Evolutionary conservation across 2,797 vertebrate genomes (phyloP).

Genomic region (Phalloptychus januarius): DNA sequence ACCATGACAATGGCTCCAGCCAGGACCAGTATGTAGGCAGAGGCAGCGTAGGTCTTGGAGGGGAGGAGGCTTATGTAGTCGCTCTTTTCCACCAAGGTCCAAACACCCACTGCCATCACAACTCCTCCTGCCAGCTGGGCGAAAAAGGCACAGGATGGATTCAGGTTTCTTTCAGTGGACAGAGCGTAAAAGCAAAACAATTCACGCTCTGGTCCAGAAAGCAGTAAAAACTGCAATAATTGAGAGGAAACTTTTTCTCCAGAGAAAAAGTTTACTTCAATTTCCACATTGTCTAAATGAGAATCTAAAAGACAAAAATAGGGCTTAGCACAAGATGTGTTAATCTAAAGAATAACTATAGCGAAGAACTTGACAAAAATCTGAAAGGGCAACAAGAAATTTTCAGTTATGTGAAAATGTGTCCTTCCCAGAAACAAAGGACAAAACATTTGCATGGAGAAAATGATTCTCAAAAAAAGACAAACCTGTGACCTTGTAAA

Average conservation of each 20-base stretch:
- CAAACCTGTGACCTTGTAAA: background rate
- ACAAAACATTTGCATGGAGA: background rate
- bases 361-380: background rate
- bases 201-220: background rate
- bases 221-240: background rate
- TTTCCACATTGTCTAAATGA: slow-evolving; percentile 4
- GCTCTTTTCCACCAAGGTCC: slow-evolving; percentile 93
- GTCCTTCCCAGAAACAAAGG: background rate
- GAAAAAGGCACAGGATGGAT: slow-evolving; percentile 25
- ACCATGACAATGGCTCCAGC: slow-evolving; percentile 84
- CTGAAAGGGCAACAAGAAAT: background rate
- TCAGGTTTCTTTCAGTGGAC: background rate
- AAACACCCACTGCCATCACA: slow-evolving; percentile 93
- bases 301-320: slow-evolving; percentile 18
- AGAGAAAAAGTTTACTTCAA: slow-evolving; percentile 20
- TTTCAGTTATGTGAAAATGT: background rate
- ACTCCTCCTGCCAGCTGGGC: slow-evolving; percentile 90
- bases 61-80: slow-evolving; percentile 97
- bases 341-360: background rate
- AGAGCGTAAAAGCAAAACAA: background rate
- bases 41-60: slow-evolving; percentile 91
- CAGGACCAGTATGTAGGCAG: slow-evolving; percentile 91
- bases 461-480: background rate
- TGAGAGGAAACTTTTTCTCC: slow-evolving; percentile 12
- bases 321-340: background rate